Evolutionary conservation across 2,797 vertebrate species (phyloP), one percentile per base, ranked within the genome.

Genomic region (Spinus pinus): DNA sequence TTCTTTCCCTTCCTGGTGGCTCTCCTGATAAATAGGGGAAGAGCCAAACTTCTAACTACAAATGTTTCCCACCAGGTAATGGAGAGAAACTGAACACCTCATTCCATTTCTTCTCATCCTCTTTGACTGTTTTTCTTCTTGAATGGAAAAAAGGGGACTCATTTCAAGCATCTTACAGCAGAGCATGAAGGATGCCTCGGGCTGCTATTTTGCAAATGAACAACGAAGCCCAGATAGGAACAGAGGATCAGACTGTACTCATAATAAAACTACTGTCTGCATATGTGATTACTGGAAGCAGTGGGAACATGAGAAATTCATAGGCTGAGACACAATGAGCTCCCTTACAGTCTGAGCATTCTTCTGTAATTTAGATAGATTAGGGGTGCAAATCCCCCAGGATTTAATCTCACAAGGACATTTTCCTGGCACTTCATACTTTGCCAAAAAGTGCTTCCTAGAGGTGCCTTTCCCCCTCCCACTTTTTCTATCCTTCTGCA

Each of bases 251-350:
- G 78, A 56, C 35, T 72, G 53, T 41, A 78, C 57, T 50, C 15
- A 2, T 78, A 88, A 91, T 54, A 94, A 54, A 95, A 94, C 86
- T 66, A 65, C 57, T 88, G 33, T 46, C 70, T 88, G 65, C 66
- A 51, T 50, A 81, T 41, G 9, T 62, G 42, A 90, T 94, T 96
- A 84, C 71, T 81, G 58, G 77, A 61, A 95, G 89, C 87, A 83
- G n/a, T 62, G 95, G 88, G 95, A 95, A 91, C 88, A 95, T 51
- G 54, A 86, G 88, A 94, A 95, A 96, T 90, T 90, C 94, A 93
- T 75, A 86, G 91, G 41, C 77, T 96, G 88, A 91, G 86, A 93
- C 64, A 72, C 54, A 75, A 41, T 19, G 39, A 81, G 50, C 47
- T 93, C 85, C 70, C 82, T 86, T 50, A 51, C 85, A 91, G 62